Evolutionary conservation across 2,113 vertebrate species (phyloP), one percentile per base, ranked within the genome.

Genomic region (Noturus placidus): DNA sequence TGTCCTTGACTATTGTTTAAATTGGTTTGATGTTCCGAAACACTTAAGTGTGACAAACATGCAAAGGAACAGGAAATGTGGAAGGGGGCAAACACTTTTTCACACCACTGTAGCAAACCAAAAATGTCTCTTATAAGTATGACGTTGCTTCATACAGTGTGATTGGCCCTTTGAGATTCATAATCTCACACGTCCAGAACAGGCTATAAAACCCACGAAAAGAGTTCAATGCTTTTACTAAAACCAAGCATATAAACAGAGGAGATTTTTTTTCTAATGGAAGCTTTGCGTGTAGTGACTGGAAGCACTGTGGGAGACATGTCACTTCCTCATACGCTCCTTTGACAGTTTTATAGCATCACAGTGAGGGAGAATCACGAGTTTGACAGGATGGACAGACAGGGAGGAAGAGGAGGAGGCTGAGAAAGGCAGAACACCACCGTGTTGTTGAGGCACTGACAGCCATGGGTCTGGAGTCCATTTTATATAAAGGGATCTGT

Each of bases 371-470:
- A 69, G 42, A 56, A 22, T 84, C 5, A 25, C 82, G 42, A 50
- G n/a, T 54, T 78, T 25, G 30, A 19, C 82, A 38, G 46, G 25
- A 86, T 38, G 25, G 69, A 74, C 11, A 50, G 56, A 86, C 2
- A 50, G 63, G 70, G 30, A 63, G 14, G 52, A 25, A 78, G 50
- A 50, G 59, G 4, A 83, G 61, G 54, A 87, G 35, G 20, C 35
- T 56, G n/a, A 86, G 38, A 91, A 86, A 77, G 88, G 42, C 87
- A 92, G 74, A 94, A 93, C 92, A 93, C 92, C 93, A 90, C 86
- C 87, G 89, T 88, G 91, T 92, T 90, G 92, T 91, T 88, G 91
- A 87, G 76, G 77, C 77, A 85, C 81, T 67, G 87, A 74, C 25
- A 88, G 67, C 65, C 70, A 65, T 35, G 56, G 56, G 46, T 78